A percentile compares a stretch with the other conserved stretches of the same genome.
phyloP scores from a whole-genome alignment of 37 sponge, comb jelly and placozoan genomes.

The Eunapius fragilis region DNA sequence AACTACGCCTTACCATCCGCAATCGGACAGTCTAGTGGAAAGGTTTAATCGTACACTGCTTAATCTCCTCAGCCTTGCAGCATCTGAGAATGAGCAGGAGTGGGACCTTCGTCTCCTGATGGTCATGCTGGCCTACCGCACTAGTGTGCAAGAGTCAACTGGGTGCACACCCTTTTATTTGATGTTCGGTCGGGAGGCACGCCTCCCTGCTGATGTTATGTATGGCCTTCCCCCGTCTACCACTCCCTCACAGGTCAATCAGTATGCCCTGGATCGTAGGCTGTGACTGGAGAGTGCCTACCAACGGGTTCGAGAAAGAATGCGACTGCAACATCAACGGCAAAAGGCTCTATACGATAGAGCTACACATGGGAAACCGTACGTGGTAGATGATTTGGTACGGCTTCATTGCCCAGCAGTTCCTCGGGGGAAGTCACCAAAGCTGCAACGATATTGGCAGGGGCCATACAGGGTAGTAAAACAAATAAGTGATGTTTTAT shows the following conservation, averaged over 20 bases:
- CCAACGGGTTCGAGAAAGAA: neutral
- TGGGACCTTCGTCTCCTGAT: slow-evolving; percentile 15
- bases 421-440: neutral
- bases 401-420: neutral
- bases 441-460: neutral
- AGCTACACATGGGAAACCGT: neutral
- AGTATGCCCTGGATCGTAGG: neutral
- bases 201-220: slow-evolving; percentile 13
- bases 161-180: slow-evolving; percentile 6
- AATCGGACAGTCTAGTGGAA: slow-evolving; percentile 8
- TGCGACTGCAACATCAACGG: neutral
- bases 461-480: neutral
- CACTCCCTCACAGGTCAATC: neutral
- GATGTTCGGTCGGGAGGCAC: slow-evolving; percentile 14
- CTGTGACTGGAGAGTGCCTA: slow-evolving; percentile 1
- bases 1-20: slow-evolving; percentile 20
- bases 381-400: neutral
- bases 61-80: slow-evolving; percentile 3
- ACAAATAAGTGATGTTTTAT: neutral
- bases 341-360: neutral
- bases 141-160: slow-evolving; percentile 15
- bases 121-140: slow-evolving; percentile 16
- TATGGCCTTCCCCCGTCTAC: neutral
- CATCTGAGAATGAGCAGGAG: neutral
- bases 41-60: slow-evolving; percentile 11